phyloP scores from a whole-genome alignment of 2,113 vertebrate species.

The Toxostoma redivivum region DNA sequence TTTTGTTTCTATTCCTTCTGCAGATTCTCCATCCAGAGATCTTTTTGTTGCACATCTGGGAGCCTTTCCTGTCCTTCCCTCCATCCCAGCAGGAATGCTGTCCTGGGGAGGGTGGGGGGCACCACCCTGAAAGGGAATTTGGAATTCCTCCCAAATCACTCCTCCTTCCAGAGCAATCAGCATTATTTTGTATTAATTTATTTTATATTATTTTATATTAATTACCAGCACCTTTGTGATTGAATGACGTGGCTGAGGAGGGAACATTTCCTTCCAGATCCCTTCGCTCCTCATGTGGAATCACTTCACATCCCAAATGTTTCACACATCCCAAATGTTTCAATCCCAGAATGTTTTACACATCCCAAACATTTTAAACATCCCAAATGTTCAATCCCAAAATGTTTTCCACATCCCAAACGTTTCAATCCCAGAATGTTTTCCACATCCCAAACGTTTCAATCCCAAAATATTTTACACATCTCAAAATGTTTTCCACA shows the following conservation, averaged over 20 bases:
- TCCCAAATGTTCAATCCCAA: no score
- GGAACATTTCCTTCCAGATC: background rate
- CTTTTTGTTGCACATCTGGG: no score
- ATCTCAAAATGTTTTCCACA: no score
- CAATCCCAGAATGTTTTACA: no score
- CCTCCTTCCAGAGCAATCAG: background rate
- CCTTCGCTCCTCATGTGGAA: background rate
- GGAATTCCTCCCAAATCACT: background rate
- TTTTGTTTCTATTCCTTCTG: no score
- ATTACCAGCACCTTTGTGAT: background rate
- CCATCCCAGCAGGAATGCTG: background rate
- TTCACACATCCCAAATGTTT: no score
- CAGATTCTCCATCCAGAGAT: no score
- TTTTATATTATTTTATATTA: background rate
- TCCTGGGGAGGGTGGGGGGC: background rate
- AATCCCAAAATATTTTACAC: no score
- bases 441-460: no score
- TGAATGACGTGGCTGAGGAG: background rate
- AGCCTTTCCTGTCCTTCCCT: no score
- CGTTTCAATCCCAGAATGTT: background rate
- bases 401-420: no score
- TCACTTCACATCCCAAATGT: background rate
- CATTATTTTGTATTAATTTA: background rate
- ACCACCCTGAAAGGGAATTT: background rate
- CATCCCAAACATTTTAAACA: no score